A percentile compares a stretch with the other conserved stretches of the same genome.
Conservation (phyloP, 2,797 vertebrate species). For the Carcharodon carcharias region DNA sequence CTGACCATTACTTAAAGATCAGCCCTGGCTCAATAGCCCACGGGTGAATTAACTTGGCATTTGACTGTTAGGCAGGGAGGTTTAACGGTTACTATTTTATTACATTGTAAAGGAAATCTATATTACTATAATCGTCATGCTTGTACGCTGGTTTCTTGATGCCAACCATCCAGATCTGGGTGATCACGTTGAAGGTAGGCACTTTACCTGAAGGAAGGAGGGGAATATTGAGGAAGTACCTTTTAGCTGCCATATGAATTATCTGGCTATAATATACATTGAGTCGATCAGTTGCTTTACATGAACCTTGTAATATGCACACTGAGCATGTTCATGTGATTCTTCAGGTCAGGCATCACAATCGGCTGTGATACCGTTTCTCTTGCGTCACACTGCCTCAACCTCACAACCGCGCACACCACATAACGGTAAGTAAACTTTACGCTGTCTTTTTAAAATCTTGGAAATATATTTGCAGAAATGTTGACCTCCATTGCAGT, state of each 20-base stretch:
- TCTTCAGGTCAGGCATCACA: slow-evolving; percentile 13
- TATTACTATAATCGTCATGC: background rate
- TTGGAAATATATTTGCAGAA: background rate
- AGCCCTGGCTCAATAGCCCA: background rate
- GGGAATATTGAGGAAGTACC: background rate
- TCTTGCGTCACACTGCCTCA: slow-evolving; percentile 8
- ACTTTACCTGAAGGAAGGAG: background rate
- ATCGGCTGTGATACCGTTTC: background rate
- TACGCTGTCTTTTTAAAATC: background rate
- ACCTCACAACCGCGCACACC: background rate
- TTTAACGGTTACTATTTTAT: background rate
- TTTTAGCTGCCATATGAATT: background rate
- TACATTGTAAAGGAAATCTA: background rate
- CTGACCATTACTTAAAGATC: background rate
- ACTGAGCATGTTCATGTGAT: background rate
- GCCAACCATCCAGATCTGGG: background rate
- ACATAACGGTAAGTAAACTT: background rate
- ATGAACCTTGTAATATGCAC: background rate
- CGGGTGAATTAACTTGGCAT: background rate
- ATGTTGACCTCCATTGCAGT: background rate
- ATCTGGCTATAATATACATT: background rate
- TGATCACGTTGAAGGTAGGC: background rate
- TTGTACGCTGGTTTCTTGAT: background rate
- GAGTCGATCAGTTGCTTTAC: background rate
- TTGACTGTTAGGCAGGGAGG: background rate